Evolutionary conservation across 1,140 invertebrate genomes (phyloP), one percentile per base, ranked within the genome.

Genomic region (Atopsyche davidsoni): DNA sequence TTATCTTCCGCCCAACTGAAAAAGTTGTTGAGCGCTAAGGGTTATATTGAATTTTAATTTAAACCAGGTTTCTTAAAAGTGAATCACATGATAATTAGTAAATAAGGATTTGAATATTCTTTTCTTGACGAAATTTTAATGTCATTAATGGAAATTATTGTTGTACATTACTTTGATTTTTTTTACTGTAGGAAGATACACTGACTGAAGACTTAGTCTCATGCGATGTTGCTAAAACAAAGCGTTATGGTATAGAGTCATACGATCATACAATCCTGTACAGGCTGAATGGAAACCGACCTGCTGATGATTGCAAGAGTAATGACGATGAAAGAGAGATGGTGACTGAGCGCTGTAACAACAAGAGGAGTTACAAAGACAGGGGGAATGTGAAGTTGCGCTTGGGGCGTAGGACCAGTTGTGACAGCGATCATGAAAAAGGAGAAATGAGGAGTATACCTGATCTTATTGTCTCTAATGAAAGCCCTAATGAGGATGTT

Each of bases 321-420:
- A 48, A 46, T 31, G 41, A 41, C 16, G 28, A 25, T 14, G 41
- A 38, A 21, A 38, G 41, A 2, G 43, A 50, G 9, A 31, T 19
- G 9, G 31, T 24, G 14, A 21, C 39, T 13, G 36, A 46, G n/a
- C 25, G 18, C 23, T 35, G 31, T 17, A 42, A 40, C 19, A 51
- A 51, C 35, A 83, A 83, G 68, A 68, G 81, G 58, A 81, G 72
- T 43, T 68, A 73, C 57, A 62, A 65, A 39, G 80, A 84, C 36
- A 73, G 79, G 58, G 64, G 64, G 39, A 80, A 82, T 67, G 62
- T 71, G 3, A 78, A 79, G 59, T 65, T 82, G 51, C 73, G 77
- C 60, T 68, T 81, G 34, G 73, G 76, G 1, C 78, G 72, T 54
- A 63, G 69, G 25, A 73, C 68, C 56, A 72, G 63, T 40, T 66